phyloP scores from a whole-genome alignment of 2,888 invertebrate genomes.

The Pammene aurita region DNA sequence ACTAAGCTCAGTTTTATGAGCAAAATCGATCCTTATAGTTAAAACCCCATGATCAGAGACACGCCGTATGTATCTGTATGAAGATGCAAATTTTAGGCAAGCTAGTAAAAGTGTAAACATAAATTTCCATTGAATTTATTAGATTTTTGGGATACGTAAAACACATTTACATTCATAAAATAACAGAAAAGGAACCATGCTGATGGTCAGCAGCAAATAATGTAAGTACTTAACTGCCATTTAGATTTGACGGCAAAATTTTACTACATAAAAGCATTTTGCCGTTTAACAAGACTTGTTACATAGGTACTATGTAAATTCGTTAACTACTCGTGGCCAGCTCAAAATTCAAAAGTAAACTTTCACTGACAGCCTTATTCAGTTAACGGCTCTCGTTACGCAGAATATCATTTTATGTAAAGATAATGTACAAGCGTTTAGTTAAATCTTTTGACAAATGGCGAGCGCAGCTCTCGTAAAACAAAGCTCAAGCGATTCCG shows the following conservation, averaged over 20 bases:
- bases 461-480: slow-evolving; percentile 60
- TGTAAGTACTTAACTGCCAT: too few species aligned
- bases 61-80: too few species aligned
- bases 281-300: background rate
- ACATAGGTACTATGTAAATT: background rate
- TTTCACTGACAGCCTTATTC: slow-evolving; percentile 21
- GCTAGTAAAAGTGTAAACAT: too few species aligned
- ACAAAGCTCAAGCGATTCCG: slow-evolving; percentile 61
- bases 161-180: too few species aligned
- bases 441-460: slow-evolving; percentile 71
- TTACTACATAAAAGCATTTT: background rate
- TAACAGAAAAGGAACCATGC: too few species aligned
- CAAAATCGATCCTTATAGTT: too few species aligned
- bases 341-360: slow-evolving; percentile 17
- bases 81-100: too few species aligned
- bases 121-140: too few species aligned
- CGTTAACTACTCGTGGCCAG: background rate
- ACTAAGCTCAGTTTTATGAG: too few species aligned
- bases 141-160: too few species aligned
- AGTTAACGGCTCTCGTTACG: slow-evolving; percentile 36
- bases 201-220: too few species aligned
- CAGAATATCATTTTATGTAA: slow-evolving; percentile 50
- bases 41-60: too few species aligned
- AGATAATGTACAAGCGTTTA: slow-evolving; percentile 65
- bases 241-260: background rate